These are phyloP conservation scores for Cylas formicarius DNA, from an alignment of 1,140 invertebrate genomes.

Conservation along the genomic window DNA sequence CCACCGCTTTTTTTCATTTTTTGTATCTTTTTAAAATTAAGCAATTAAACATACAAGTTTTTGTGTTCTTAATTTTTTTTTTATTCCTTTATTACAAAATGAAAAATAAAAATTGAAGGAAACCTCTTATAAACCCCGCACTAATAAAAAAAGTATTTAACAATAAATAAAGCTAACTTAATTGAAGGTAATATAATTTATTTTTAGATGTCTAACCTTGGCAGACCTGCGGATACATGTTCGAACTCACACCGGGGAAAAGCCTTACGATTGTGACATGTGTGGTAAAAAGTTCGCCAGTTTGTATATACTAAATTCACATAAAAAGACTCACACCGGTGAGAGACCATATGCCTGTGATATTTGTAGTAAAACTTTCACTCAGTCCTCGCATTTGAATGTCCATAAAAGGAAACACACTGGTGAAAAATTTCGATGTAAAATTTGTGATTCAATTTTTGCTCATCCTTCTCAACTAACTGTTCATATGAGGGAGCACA, in stretches of 20 bases:
- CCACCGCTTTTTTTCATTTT: no score
- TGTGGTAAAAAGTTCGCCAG: conserved; percentile 50
- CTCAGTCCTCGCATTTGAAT: conserved; percentile 57
- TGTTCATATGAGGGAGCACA: conserved; percentile 61
- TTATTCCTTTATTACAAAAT: not conserved
- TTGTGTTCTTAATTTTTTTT: conserved; percentile 2
- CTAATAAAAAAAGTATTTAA: no score
- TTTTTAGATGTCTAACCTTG: conserved; percentile 18
- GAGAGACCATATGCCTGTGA: conserved; percentile 59
- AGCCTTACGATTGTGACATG: conserved; percentile 47
- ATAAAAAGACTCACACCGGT: conserved; percentile 45
- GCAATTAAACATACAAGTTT: not conserved
- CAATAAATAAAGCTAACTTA: no score
- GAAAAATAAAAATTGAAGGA: no score
- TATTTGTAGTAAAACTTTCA: conserved; percentile 61
- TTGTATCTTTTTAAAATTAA: no score
- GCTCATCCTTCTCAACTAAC: conserved; percentile 53
- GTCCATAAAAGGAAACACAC: conserved; percentile 51
- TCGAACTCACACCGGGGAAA: conserved; percentile 52
- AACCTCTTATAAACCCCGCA: no score
- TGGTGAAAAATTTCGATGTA: conserved; percentile 44
- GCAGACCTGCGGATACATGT: conserved; percentile 46
- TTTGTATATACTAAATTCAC: conserved; percentile 45
- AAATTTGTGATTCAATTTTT: conserved; percentile 49
- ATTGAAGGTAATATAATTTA: not conserved